Evolutionary conservation across 2,888 invertebrate genomes (phyloP).

Genomic region (Cinara cedri): DNA sequence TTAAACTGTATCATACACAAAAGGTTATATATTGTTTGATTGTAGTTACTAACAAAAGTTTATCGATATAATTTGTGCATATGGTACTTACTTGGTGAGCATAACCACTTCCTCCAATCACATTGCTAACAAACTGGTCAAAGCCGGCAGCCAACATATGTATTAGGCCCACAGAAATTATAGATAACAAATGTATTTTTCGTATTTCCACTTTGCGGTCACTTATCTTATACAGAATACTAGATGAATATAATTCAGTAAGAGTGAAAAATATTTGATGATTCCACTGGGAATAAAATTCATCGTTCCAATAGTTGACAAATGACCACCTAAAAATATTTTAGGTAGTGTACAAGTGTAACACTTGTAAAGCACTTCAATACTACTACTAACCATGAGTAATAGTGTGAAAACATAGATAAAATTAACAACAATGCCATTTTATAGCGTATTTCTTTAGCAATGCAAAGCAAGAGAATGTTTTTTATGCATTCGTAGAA

Average conservation of each 20-base stretch:
- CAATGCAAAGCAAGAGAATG: conserved; percentile 66
- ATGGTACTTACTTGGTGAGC: conserved; percentile 68
- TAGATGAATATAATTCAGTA: conserved; percentile 70
- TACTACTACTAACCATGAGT: conserved; percentile 65
- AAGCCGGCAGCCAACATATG: conserved; percentile 71
- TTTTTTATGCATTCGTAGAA: conserved; percentile 71
- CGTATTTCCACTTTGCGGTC: conserved; percentile 66
- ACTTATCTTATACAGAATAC: conserved; percentile 68
- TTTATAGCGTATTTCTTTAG: conserved; percentile 67
- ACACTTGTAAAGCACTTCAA: background rate
- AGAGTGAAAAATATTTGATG: conserved; percentile 72
- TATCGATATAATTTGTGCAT: background rate
- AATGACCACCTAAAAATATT: conserved; percentile 67
- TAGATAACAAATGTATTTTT: conserved; percentile 67
- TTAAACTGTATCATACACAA: background rate
- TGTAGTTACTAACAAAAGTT: background rate
- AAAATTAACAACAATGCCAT: conserved; percentile 71
- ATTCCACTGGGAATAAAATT: conserved; percentile 74
- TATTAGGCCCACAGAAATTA: conserved; percentile 69
- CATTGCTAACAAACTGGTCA: conserved; percentile 72
- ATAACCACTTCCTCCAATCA: conserved; percentile 70
- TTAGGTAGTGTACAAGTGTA: background rate
- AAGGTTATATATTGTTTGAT: background rate
- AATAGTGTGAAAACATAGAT: conserved; percentile 73
- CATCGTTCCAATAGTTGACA: conserved; percentile 75